A percentile compares a stretch with the other conserved stretches of the same genome.
Conservation (phyloP, 2,888 invertebrate genomes). For the Patella pellucida region DNA sequence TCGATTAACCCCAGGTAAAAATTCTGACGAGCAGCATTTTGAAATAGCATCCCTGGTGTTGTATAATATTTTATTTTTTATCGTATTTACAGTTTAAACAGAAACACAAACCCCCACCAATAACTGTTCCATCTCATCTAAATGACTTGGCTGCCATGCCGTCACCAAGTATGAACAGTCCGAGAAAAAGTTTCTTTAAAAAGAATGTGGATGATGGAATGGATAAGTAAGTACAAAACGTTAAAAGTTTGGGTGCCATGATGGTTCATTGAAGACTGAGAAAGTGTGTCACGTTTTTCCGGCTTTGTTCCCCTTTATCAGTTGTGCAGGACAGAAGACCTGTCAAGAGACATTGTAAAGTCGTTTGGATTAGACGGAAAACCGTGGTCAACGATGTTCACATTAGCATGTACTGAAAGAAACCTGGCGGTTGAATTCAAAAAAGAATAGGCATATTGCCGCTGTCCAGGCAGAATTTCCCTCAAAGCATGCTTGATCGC, state of each 20-base stretch:
- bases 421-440: not conserved
- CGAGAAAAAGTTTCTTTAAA: constrained; percentile 78
- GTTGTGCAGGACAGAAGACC: too few relatives aligned
- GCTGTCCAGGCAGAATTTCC: too few relatives aligned
- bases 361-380: not conserved
- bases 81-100: constrained; percentile 40
- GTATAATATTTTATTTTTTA: too few relatives aligned
- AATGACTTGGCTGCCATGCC: constrained; percentile 40
- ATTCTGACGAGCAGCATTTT: too few relatives aligned
- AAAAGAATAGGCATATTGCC: too few relatives aligned
- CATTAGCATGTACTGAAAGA: not conserved
- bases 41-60: too few relatives aligned
- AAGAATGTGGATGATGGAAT: constrained; percentile 91
- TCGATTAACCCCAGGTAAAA: too few relatives aligned
- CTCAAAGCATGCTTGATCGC: too few relatives aligned
- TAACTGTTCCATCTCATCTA: constrained; percentile 51
- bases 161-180: constrained; percentile 60
- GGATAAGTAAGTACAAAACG: constrained; percentile 80
- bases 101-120: constrained; percentile 65
- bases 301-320: too few relatives aligned
- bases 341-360: not conserved
- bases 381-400: not conserved
- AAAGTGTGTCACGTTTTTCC: too few relatives aligned
- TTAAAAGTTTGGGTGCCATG: not conserved
- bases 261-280: not conserved